Conservation (phyloP, 2,888 invertebrate species). For the Pyrrhia umbra region DNA sequence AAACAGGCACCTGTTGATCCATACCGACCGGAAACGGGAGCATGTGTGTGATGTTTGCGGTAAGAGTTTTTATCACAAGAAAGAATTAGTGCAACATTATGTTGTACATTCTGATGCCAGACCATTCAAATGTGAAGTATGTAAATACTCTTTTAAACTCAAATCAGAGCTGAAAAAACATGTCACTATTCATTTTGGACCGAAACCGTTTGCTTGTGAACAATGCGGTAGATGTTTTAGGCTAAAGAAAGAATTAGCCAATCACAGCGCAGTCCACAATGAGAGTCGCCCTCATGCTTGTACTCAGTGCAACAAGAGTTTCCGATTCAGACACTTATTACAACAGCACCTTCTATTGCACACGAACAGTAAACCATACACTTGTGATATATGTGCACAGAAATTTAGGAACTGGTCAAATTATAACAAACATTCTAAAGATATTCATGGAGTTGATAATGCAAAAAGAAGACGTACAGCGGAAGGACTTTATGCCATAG, state of each 20-base stretch:
- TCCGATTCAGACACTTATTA: slow-evolving; percentile 93
- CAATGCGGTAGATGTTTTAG: slow-evolving; percentile 86
- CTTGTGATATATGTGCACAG: slow-evolving; percentile 88
- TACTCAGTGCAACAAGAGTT: slow-evolving; percentile 93
- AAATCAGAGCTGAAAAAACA: slow-evolving; percentile 69
- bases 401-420: slow-evolving; percentile 95
- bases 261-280: slow-evolving; percentile 94
- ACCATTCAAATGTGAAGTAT: slow-evolving; percentile 80
- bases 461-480: slow-evolving; percentile 89
- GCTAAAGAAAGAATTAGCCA: slow-evolving; percentile 92
- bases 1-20: slow-evolving; percentile 71
- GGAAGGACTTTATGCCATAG: slow-evolving; percentile 83
- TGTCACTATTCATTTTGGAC: slow-evolving; percentile 83
- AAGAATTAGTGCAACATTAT: slow-evolving; percentile 56
- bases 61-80: slow-evolving; percentile 83
- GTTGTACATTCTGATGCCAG: slow-evolving; percentile 18
- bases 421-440: slow-evolving; percentile 95
- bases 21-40: slow-evolving; percentile 84
- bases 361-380: slow-evolving; percentile 93
- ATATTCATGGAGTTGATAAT: slow-evolving; percentile 91
- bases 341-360: slow-evolving; percentile 94
- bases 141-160: slow-evolving; percentile 58
- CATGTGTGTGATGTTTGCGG: slow-evolving; percentile 84
- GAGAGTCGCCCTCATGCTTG: slow-evolving; percentile 94
- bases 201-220: slow-evolving; percentile 83